Evolutionary conservation across 2,888 invertebrate genomes (phyloP), one percentile per base, ranked within the genome.

Genomic region (Galerucella pusilla): DNA sequence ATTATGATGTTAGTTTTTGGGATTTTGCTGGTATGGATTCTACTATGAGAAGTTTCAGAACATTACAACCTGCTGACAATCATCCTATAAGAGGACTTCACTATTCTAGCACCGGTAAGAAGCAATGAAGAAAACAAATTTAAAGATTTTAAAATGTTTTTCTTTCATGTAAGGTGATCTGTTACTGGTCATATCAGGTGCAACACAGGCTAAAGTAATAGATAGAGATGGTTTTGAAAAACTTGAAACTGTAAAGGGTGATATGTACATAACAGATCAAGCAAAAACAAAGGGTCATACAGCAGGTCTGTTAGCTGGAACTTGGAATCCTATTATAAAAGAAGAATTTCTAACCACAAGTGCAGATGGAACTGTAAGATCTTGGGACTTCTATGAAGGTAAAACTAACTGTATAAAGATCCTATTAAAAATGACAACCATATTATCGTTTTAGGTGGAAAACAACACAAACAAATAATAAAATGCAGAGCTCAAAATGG

Each of bases 1-100:
- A 99, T 87, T 99, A 98, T 87, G 97, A 98, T 81, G 94, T 99
- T 2, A 94, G 95, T 70, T 96, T 99, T 82, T 99, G 97, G 97
- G 99, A 99, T 86, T 99, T 99, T 89, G 96, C 97, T 77, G 99
- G 98, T 5, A 99, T 99, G 98, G 98, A 99, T 86, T 92, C 95
- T 0, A 92, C 94, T 0, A 91, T 97, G 90, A 92, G 95, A 69
- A 96, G 97, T 66, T 99, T 98, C 86, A 91, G 98, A 28, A 95
- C 95, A 0, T 89, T 98, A n/a, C 94, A 95, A 80, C 98, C 99
- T 0, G 97, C 97, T 85, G 98, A 98, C 87, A 96, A 95, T 86
- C 97, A 99, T 87, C 97, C 97, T 0, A 97, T 99, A 75, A 93
- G 94, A 79, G 92, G 93, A 59, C 86, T 97, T 0, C 95, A 97